A percentile compares a stretch with the other conserved stretches of the same genome.
Conservation (phyloP, 2,888 invertebrate species). For the Epistrophe eligans region DNA sequence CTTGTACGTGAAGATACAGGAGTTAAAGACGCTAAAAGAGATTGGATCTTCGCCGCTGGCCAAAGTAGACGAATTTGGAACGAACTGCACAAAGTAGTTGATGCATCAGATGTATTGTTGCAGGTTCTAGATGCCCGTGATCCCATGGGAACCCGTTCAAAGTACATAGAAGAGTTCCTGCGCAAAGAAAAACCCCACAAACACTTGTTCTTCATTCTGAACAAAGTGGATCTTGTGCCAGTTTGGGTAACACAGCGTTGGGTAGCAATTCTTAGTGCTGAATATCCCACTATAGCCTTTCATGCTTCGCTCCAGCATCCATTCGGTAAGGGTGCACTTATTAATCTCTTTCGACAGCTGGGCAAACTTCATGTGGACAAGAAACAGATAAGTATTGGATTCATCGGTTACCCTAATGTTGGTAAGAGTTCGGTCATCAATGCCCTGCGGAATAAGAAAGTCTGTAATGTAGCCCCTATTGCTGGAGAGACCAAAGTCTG, state of each 20-base stretch:
- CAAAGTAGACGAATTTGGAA: constrained; percentile 99
- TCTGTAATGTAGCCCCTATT: constrained; percentile 99
- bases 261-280: constrained; percentile 96
- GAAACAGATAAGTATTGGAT: constrained; percentile 99
- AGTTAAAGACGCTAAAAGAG: constrained; percentile 91
- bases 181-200: constrained; percentile 98
- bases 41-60: constrained; percentile 98
- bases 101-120: constrained; percentile 98
- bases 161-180: constrained; percentile 95
- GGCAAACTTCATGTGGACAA: constrained; percentile 97
- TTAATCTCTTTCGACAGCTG: constrained; percentile 97
- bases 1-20: constrained; percentile 93
- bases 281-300: constrained; percentile 99
- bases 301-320: constrained; percentile 99
- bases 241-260: constrained; percentile 99
- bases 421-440: constrained; percentile 99
- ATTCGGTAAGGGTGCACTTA: constrained; percentile 98
- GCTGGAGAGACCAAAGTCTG: constrained; percentile 99
- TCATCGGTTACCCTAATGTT: constrained; percentile 99
- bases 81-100: constrained; percentile 99
- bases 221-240: constrained; percentile 98
- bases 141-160: constrained; percentile 97
- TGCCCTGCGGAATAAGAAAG: constrained; percentile 97
- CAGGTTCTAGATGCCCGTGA: constrained; percentile 99
- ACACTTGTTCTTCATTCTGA: constrained; percentile 97